Conservation (phyloP, 2,797 vertebrate genomes). For the Petrocephalus sullivani region DNA sequence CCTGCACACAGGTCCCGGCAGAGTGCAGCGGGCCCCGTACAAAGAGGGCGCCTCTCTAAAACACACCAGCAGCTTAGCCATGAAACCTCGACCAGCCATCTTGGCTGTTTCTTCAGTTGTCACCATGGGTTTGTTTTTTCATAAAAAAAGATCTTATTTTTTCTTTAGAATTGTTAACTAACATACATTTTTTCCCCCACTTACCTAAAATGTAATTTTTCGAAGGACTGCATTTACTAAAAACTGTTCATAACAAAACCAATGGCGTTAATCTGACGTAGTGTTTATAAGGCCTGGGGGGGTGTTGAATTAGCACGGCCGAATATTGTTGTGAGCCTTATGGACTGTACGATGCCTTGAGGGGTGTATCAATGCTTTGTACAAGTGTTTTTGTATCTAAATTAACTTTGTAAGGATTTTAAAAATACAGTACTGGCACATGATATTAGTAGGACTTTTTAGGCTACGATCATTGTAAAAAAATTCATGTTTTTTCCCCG, state of each 20-base stretch:
- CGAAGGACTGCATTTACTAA: neutral
- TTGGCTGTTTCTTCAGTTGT: constrained; percentile 17
- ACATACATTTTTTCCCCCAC: constrained; percentile 18
- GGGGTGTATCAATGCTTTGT: neutral
- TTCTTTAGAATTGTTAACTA: neutral
- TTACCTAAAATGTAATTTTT: constrained; percentile 22
- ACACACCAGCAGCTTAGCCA: constrained; percentile 12
- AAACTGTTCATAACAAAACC: neutral
- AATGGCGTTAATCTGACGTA: neutral
- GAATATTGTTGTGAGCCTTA: neutral
- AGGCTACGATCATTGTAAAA: neutral
- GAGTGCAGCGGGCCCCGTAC: neutral
- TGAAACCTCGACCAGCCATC: neutral
- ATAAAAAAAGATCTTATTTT: neutral
- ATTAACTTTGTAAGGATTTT: neutral
- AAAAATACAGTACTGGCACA: neutral
- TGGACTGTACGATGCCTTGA: neutral
- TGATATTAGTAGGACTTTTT: neutral
- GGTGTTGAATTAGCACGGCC: neutral
- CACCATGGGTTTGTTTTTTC: neutral
- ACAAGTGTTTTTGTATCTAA: neutral
- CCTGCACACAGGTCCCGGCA: constrained; percentile 26
- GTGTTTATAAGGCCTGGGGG: neutral
- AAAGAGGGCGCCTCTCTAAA: constrained; percentile 8
- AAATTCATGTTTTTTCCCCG: neutral